These are phyloP conservation scores for Lemur catta DNA, from an alignment of 2,797 vertebrate genomes.

Conservation along the genomic window DNA sequence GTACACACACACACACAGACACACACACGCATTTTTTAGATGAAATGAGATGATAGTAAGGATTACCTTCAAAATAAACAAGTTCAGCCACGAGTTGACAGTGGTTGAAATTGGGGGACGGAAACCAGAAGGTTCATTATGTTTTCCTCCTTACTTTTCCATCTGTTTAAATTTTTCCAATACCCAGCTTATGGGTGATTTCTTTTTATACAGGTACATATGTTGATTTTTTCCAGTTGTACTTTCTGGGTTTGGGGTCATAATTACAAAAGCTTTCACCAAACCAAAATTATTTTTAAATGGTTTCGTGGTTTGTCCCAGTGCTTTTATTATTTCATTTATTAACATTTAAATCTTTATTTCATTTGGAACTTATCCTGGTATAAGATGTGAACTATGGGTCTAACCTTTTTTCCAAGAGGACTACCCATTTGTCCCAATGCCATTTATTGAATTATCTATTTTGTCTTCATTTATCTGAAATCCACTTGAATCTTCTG, in stretches of 20 bases:
- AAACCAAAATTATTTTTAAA: neutral
- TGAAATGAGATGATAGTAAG: neutral
- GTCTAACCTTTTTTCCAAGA: neutral
- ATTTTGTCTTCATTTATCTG: neutral
- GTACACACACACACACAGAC: neutral
- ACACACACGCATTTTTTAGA: neutral
- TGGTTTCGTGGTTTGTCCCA: neutral
- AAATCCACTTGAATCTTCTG: neutral
- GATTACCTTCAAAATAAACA: neutral
- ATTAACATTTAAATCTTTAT: neutral
- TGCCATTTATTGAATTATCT: neutral
- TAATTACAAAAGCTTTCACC: slow-evolving; percentile 37
- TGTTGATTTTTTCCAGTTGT: neutral
- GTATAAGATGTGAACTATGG: neutral
- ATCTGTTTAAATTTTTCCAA: neutral
- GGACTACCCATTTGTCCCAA: neutral
- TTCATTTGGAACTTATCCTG: neutral
- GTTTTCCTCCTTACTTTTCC: neutral
- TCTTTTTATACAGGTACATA: neutral
- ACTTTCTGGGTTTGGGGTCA: neutral
- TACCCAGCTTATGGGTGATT: neutral
- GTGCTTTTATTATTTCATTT: neutral
- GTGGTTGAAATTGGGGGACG: neutral
- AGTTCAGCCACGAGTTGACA: neutral
- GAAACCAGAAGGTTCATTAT: neutral